Percentiles rank a stretch among this genome's conserved stretches.
These are phyloP conservation scores for Aproaerema taeniolella DNA, from an alignment of 2,888 invertebrate genomes.

Conservation along the genomic window DNA sequence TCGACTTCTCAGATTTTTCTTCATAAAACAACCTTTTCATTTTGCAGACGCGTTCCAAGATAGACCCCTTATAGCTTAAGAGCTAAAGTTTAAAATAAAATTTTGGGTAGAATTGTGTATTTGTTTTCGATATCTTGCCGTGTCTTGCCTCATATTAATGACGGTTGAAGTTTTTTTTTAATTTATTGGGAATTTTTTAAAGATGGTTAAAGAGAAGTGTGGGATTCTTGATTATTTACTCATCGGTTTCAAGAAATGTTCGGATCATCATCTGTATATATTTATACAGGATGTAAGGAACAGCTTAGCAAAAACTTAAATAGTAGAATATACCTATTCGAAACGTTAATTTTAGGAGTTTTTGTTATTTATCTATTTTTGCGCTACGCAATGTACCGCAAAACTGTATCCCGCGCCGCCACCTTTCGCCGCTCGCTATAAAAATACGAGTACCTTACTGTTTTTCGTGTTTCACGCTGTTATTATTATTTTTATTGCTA, in stretches of 20 bases:
- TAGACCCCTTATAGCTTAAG: slow-evolving; percentile 27
- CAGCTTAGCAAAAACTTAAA: no score
- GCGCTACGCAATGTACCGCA: no score
- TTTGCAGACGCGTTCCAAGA: slow-evolving; percentile 24
- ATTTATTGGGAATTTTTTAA: slow-evolving; percentile 54
- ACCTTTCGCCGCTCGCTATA: no score
- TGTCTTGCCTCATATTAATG: slow-evolving; percentile 61
- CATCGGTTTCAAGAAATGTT: slow-evolving; percentile 22
- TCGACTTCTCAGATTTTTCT: slow-evolving; percentile 55
- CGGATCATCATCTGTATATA: no score
- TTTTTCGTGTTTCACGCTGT: no score
- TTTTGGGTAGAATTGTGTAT: slow-evolving; percentile 23
- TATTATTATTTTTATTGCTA: no score
- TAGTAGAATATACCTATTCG: no score
- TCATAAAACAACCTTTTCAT: slow-evolving; percentile 34
- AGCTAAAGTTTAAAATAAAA: slow-evolving; percentile 34
- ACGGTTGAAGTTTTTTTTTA: slow-evolving; percentile 50
- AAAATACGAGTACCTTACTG: no score
- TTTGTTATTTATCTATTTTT: no score
- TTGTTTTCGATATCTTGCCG: slow-evolving; percentile 45
- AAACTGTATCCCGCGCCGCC: no score
- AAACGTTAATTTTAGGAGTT: no score
- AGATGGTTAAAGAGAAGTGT: slow-evolving; percentile 32
- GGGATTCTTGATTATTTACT: slow-evolving; percentile 31
- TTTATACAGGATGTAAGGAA: no score